Evolutionary conservation across 2,797 vertebrate genomes (phyloP), one percentile per base, ranked within the genome.

Genomic region (Falco rusticolus): DNA sequence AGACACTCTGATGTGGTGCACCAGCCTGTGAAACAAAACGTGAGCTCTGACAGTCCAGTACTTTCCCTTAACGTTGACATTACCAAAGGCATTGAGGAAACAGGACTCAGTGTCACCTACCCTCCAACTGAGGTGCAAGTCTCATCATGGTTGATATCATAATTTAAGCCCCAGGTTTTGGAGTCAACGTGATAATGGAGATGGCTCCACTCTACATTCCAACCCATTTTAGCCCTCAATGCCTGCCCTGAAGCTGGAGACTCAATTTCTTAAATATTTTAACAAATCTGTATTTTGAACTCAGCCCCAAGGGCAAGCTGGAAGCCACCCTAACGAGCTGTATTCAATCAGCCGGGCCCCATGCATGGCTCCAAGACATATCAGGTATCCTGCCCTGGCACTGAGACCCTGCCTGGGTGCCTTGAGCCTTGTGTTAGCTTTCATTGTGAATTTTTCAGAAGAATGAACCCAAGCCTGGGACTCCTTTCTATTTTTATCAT

Each of bases 401-500:
- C 6, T 2, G 11, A 88, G 21, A 51, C 8, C 61, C 41, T 78
- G 29, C 45, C 45, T 39, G 26, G 2, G 10, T 45, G 39, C 84
- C 54, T 89, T 45, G 47, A 82, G 48, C 43, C 25, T 84, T 50
- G 47, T 33, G 12, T 57, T 61, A 53, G 50, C 31, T 71, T 82
- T 82, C 2, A 0, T 13, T 7, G 45, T 18, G 20, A 53, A 25
- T 76, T 87, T 89, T 92, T 84, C 33, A 39, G 47, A 47, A 39
- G 74, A 79, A 75, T 18, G 56, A 96, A 21, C 78, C 45, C 29
- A 5, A 81, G 68, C 71, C 60, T 14, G 12, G 68, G 53, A 65
- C 56, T 93, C 47, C 71, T 95, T 53, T 93, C 88, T 96, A 93
- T 96, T 96, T 97, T 96, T 94, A 65, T 77, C 68, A 0, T 39